Percentiles rank a stretch among this genome's conserved stretches.
Evolutionary conservation across 2,888 invertebrate genomes (phyloP).

Genomic region (Temnothorax ravouxi): DNA sequence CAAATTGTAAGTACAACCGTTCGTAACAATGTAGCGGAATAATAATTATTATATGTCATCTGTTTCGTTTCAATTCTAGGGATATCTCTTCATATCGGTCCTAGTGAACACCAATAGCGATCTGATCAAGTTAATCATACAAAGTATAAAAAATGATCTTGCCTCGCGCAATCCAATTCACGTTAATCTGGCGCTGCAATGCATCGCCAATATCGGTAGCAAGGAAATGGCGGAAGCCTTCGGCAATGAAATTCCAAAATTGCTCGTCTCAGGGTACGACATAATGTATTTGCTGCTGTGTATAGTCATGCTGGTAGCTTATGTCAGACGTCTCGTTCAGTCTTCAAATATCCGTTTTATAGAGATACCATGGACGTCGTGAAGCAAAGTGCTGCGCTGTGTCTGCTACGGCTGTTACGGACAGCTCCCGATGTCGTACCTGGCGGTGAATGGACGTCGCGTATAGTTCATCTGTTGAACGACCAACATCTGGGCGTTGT

Average conservation of each 20-base stretch:
- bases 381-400: slow-evolving; percentile 99
- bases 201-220: slow-evolving; percentile 99
- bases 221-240: slow-evolving; percentile 99
- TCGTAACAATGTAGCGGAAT: not conserved
- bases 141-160: slow-evolving; percentile 99
- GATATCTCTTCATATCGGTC: slow-evolving; percentile 99
- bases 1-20: slow-evolving; percentile 93
- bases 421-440: slow-evolving; percentile 98
- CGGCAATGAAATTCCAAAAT: slow-evolving; percentile 98
- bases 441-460: slow-evolving; percentile 99
- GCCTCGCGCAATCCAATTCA: slow-evolving; percentile 98
- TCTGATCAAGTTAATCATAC: slow-evolving; percentile 99
- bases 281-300: not conserved
- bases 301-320: not conserved
- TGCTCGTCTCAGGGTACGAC: slow-evolving; percentile 97
- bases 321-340: not conserved
- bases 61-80: slow-evolving; percentile 88
- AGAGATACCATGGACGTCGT: slow-evolving; percentile 99
- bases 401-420: slow-evolving; percentile 96
- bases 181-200: slow-evolving; percentile 99
- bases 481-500: slow-evolving; percentile 99
- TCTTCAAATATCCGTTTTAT: not conserved
- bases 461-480: slow-evolving; percentile 99
- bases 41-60: not conserved
- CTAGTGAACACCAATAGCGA: slow-evolving; percentile 99